Evolutionary conservation across 2,888 invertebrate genomes (phyloP).

Genomic region (Synanthedon andrenaeformis): DNA sequence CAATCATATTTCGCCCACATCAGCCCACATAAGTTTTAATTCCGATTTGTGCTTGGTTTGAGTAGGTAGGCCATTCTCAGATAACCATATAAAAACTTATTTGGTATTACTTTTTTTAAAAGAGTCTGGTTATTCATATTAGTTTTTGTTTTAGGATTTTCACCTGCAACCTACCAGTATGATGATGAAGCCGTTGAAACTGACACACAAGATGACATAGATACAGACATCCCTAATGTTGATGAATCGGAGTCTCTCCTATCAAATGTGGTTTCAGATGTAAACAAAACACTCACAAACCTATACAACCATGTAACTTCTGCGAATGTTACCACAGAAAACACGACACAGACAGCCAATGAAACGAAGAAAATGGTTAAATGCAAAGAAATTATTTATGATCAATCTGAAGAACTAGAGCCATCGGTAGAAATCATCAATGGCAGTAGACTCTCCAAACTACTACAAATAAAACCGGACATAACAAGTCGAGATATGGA

Average conservation of each 20-base stretch:
- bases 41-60: background rate
- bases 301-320: conserved; percentile 57
- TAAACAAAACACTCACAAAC: conserved; percentile 56
- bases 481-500: conserved; percentile 74
- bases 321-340: conserved; percentile 49
- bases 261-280: conserved; percentile 55
- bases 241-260: conserved; percentile 59
- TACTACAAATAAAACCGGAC: conserved; percentile 74
- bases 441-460: conserved; percentile 75
- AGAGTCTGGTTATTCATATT: background rate
- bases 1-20: background rate
- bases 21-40: background rate
- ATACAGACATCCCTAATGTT: conserved; percentile 47
- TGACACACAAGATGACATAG: conserved; percentile 24
- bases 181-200: conserved; percentile 39
- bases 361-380: conserved; percentile 57
- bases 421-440: conserved; percentile 76
- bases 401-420: conserved; percentile 39
- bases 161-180: conserved; percentile 29
- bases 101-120: too few species aligned
- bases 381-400: conserved; percentile 50
- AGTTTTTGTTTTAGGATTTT: conserved; percentile 20
- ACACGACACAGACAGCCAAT: conserved; percentile 39
- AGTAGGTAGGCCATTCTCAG: too few species aligned
- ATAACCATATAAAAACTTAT: too few species aligned